Evolutionary conservation across 2,888 invertebrate species (phyloP).

Genomic region (Conus canariensis): DNA sequence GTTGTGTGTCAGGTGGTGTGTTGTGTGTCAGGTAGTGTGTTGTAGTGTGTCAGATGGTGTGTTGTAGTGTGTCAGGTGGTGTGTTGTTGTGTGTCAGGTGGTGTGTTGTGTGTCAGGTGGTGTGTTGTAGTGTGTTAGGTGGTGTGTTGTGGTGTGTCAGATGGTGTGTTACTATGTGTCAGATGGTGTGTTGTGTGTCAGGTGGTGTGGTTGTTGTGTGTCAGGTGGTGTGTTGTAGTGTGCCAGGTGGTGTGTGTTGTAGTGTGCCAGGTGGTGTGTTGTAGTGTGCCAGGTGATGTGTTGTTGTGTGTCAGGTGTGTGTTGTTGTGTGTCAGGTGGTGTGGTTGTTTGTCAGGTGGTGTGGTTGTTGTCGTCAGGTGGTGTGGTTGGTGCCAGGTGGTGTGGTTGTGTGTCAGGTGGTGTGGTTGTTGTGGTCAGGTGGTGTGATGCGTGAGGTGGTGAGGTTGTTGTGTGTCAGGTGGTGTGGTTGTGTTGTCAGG

Average conservation of each 20-base stretch:
- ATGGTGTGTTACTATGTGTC: constrained; percentile 82
- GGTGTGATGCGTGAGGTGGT: constrained; percentile 89
- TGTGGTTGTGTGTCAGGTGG: constrained; percentile 72
- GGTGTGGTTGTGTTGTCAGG: neutral
- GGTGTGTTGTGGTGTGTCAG: constrained; percentile 82
- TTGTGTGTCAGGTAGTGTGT: neutral
- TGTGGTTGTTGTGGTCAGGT: constrained; percentile 89
- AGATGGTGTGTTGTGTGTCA: constrained; percentile 84
- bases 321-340: neutral
- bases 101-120: no score
- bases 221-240: constrained; percentile 76
- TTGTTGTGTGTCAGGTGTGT: neutral
- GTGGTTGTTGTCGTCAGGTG: constrained; percentile 81
- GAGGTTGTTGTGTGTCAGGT: constrained; percentile 83
- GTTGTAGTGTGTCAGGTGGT: no score
- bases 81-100: no score
- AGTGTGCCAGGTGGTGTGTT: no score
- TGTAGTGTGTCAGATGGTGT: no score
- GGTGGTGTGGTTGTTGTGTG: neutral
- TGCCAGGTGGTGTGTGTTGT: constrained; percentile 88
- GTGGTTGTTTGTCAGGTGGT: constrained; percentile 67
- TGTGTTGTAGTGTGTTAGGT: no score
- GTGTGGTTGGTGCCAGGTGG: constrained; percentile 92
- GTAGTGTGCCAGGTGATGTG: no score
- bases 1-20: neutral